Percentiles rank a stretch among this genome's conserved stretches.
phyloP scores from a whole-genome alignment of 92 coral and sea anemone genomes.

The Porites lobata region DNA sequence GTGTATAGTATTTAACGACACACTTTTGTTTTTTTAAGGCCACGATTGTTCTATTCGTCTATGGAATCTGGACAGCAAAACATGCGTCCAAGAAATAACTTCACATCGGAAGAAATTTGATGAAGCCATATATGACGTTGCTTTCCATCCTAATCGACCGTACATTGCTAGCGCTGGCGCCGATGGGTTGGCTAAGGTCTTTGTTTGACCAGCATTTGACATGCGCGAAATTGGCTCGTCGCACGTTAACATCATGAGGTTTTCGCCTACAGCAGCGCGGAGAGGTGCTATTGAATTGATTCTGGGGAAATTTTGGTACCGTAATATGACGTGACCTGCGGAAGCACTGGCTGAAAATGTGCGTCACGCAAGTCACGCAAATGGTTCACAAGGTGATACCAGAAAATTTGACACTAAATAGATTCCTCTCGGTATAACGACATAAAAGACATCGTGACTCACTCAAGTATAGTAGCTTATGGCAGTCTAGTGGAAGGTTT shows the following conservation, averaged over 20 bases:
- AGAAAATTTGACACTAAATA: not conserved
- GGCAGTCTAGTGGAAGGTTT: no score
- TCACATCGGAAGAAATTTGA: conserved; percentile 99
- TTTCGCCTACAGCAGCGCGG: conserved; percentile 1
- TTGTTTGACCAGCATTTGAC: conserved; percentile 68
- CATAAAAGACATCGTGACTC: not conserved
- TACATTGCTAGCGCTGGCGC: conserved; percentile 99
- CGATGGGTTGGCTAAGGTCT: conserved; percentile 97
- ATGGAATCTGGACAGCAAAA: conserved; percentile 97
- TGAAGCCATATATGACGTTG: conserved; percentile 97
- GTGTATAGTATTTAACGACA: no score
- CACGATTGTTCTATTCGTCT: conserved; percentile 99
- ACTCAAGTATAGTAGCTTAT: not conserved
- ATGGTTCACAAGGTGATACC: not conserved
- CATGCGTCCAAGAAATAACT: conserved; percentile 98
- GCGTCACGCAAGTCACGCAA: conserved; percentile 19
- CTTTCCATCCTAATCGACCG: conserved; percentile 95
- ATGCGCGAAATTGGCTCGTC: not conserved
- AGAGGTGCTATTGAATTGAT: conserved; percentile 19
- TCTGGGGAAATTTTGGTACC: not conserved
- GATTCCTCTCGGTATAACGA: not conserved
- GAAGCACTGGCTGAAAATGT: not conserved
- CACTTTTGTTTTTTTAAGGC: conserved; percentile 57
- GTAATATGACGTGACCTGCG: not conserved
- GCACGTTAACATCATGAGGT: conserved; percentile 1